Percentiles rank a stretch among this genome's conserved stretches.
phyloP scores from a whole-genome alignment of 2,113 vertebrate species.

The Pycnonotus jocosus region DNA sequence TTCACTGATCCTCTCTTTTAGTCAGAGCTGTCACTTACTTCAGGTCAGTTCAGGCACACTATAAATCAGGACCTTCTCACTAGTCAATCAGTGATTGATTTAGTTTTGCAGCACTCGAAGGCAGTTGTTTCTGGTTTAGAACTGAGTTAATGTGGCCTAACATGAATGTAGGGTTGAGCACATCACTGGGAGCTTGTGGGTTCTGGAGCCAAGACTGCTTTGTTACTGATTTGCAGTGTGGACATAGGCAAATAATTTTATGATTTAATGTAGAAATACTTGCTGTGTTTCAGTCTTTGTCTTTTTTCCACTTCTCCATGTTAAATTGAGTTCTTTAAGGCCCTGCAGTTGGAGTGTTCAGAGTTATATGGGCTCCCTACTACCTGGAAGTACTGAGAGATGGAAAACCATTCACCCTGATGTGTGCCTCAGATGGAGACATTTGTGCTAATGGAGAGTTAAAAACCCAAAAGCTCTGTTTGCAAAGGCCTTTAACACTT shows the following conservation, averaged over 20 bases:
- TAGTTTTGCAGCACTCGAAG: constrained; percentile 25
- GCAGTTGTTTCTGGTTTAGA: constrained; percentile 7
- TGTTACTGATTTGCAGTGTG: neutral
- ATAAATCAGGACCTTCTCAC: constrained; percentile 52
- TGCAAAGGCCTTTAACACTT: neutral
- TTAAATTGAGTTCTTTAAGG: neutral
- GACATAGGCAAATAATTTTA: neutral
- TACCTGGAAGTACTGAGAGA: neutral
- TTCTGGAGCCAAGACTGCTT: neutral
- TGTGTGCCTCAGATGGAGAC: neutral
- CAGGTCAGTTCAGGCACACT: constrained; percentile 40
- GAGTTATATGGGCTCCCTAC: neutral
- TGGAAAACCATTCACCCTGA: neutral
- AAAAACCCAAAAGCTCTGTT: neutral
- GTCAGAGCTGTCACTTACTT: constrained; percentile 52
- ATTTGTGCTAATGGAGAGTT: neutral
- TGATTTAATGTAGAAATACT: neutral
- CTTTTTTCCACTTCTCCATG: rapidly evolving
- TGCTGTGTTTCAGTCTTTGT: neutral
- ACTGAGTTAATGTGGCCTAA: neutral
- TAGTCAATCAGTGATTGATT: constrained; percentile 43
- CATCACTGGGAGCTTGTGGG: neutral
- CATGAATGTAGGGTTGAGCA: neutral
- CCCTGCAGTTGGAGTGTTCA: neutral
- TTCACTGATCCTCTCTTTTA: constrained; percentile 30